Base-by-base conservation (phyloP, 92 coral and sea anemone species). In the Anthopleura xanthogrammica region DNA sequence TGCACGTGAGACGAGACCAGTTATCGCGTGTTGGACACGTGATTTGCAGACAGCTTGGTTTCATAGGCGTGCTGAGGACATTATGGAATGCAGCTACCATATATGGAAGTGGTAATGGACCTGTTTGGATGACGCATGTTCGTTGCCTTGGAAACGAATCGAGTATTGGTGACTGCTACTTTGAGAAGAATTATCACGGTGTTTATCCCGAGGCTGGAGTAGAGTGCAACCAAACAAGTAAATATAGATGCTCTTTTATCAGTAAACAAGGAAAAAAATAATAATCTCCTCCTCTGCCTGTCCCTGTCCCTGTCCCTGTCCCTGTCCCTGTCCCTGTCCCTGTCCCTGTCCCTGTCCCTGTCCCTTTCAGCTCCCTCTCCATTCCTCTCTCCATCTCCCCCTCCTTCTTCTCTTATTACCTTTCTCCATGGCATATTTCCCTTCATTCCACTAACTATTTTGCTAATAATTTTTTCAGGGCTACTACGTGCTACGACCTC, bases 41-140 rank as follows among this genome's bases (percentile, higher is more conserved):
- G 86, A 41, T 75, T 7, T 86, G 89, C 76, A 46, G 81, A 16
- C 89, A 86, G 80, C 86, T 86, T 1, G 89, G 89, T 36, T 86
- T 83, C 65, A 0, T 29, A 19, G 85, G 89, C 72, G n/a, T 50
- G 16, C 40, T 71, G 41, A 82, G 60, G 42, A 20, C 84, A 16
- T 19, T 86, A 43, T 75, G 62, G 60, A 73, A 86, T 52, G 85
- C 89, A 23, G 85, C 82, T 48, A 29, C 82, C 58, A 41, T 81
- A 86, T 86, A 72, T 86, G 89, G 89, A 39, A 57, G 70, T 60
- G 86, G 89, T 3, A 29, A 39, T 20, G 89, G 89, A 16, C 89
- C 89, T 4, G 89, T 86, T 14, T 86, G 86, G 89, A 86, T 86
- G 89, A 82, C 89, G 48, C 89, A 86, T 73, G 86, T 82, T n/a